Base-by-base conservation (phyloP, 1,140 invertebrate genomes). In the Papilio machaon region DNA sequence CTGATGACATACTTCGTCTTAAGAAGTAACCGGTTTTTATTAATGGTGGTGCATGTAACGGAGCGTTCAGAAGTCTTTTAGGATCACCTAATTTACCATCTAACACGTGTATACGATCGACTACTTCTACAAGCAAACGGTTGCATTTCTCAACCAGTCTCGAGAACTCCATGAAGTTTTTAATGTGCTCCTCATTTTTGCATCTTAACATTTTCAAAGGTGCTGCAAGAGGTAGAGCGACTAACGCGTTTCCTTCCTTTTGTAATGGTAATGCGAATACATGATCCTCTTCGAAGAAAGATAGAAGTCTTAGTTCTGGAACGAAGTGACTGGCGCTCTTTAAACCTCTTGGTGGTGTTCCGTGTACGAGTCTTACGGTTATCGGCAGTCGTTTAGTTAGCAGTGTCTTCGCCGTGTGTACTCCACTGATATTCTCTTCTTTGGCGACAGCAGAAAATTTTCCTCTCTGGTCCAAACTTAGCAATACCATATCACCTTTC, bases 361-460 rank as follows among this genome's bases (percentile, higher is more conserved):
- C 98, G 87, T 98, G 97, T 1, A 99, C 98, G 83, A 99, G 95
- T 89, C 98, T 95, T 15, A 99, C 98, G 78, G 98, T 99, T 74
- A 99, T 95, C 2, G 98, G 98, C 92, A 99, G 96, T 81, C 98
- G 95, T 90, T 99, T 98, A 83, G 96, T 97, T 52, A 99, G 94
- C 76, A 99, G 95, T 88, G 98, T 98, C 86, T 97, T 96, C 9
- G 97, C 97, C 73, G 97, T 97, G 92, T 98, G 98, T 15, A 99
- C 98, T 8, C 98, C 98, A 89, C 98, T 98, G 82, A 99, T 98
- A 93, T 98, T 98, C 86, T 98, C 98, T 91, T 98, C 97, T 88
- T 97, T 96, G 47, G 98, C 98, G 35, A 99, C 95, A 1, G 97
- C 97, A 85, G 98, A 99, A 94, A 99, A 99, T 87, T 97, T 97